Evolutionary conservation across 23 tunicate species (phyloP).

Genomic region (Ciona savignyi): DNA sequence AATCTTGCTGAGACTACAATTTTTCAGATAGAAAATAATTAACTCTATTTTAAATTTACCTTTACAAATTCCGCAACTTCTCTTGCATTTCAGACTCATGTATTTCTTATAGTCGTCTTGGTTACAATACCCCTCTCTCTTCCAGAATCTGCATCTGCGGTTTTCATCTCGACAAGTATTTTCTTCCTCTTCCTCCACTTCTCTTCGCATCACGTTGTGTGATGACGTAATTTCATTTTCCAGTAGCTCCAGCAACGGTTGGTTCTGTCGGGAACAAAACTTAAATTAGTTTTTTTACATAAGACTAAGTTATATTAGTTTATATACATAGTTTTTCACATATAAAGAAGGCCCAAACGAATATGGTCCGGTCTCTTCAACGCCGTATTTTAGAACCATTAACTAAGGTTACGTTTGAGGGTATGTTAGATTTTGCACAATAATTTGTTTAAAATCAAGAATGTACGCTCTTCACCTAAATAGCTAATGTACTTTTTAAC

Average conservation of each 20-base stretch:
- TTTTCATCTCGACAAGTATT: slow-evolving; percentile 8
- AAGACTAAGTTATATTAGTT: no score
- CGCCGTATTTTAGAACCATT: no score
- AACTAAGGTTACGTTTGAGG: no score
- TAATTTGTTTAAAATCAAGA: no score
- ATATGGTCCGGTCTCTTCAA: no score
- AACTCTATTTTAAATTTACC: slow-evolving; percentile 35
- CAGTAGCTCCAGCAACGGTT: neutral
- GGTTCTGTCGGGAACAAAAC: neutral
- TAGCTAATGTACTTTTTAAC: no score
- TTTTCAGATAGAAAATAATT: neutral
- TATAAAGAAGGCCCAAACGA: no score
- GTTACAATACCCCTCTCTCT: slow-evolving; percentile 30
- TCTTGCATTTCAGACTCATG: slow-evolving; percentile 54
- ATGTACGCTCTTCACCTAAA: no score
- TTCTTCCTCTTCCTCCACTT: slow-evolving; percentile 14
- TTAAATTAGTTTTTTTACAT: no score
- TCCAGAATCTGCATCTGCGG: slow-evolving; percentile 49
- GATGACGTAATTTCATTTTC: neutral
- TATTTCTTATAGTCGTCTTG: slow-evolving; percentile 24
- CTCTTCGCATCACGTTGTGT: neutral
- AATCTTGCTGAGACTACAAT: no score
- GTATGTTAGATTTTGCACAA: no score
- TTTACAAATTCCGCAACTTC: slow-evolving; percentile 44
- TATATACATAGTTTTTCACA: no score